These are phyloP conservation scores for Phenganax subtilis DNA, from an alignment of 92 coral and sea anemone genomes.

Conservation along the genomic window DNA sequence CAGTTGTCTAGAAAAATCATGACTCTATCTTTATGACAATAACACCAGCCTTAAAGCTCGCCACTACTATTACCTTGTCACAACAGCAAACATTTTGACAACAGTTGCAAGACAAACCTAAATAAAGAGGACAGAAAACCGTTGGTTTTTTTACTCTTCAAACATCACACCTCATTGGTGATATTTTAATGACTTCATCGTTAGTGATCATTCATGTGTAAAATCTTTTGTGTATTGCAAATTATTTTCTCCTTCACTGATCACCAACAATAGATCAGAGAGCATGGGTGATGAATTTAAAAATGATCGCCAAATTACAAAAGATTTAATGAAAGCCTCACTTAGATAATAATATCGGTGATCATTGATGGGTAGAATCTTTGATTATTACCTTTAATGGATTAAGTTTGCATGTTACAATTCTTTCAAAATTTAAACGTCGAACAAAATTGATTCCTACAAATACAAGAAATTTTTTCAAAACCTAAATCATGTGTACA, in stretches of 20 bases:
- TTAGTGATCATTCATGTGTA: too few relatives aligned
- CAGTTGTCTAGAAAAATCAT: too few relatives aligned
- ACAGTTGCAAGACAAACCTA: constrained; percentile 87
- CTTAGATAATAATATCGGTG: background rate
- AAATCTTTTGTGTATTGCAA: too few relatives aligned
- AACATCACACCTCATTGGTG: too few relatives aligned
- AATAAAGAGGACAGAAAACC: background rate
- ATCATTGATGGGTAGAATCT: background rate
- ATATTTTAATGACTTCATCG: too few relatives aligned
- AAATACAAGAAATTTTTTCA: background rate
- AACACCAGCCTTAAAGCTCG: background rate
- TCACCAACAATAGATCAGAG: too few relatives aligned
- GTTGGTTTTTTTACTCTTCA: background rate
- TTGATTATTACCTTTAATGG: constrained; percentile 70
- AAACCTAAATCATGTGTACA: background rate
- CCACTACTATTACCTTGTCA: constrained; percentile 62
- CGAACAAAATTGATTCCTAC: constrained; percentile 79
- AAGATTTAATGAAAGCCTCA: background rate
- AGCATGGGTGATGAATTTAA: too few relatives aligned
- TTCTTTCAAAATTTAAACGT: constrained; percentile 73
- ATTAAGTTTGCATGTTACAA: constrained; percentile 72
- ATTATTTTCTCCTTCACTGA: too few relatives aligned
- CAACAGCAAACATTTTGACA: constrained; percentile 80
- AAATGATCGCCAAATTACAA: too few relatives aligned
- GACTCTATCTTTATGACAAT: too few relatives aligned